Percentiles rank a stretch among this genome's conserved stretches.
Conservation (phyloP, 2,888 invertebrate species). For the Cancer borealis region DNA sequence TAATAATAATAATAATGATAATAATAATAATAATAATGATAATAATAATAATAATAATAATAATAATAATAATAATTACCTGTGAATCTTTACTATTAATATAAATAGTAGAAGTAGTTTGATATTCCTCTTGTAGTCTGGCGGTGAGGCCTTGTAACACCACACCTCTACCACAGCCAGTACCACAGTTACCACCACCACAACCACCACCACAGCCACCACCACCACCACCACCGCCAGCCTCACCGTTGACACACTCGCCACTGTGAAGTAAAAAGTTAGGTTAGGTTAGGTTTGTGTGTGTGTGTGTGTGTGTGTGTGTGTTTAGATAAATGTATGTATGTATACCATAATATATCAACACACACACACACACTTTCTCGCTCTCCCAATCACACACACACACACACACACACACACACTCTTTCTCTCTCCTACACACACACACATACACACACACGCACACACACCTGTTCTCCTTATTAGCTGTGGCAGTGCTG, state of each 20-base stretch:
- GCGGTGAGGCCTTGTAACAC: neutral
- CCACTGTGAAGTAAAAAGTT: neutral
- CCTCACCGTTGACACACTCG: slow-evolving; percentile 45
- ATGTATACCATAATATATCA: no score
- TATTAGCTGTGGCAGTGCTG: neutral
- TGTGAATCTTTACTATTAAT: neutral
- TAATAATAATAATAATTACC: neutral
- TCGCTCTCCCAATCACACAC: neutral
- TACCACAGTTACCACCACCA: neutral
- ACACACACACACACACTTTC: neutral
- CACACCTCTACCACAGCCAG: neutral
- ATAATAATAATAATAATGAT: neutral
- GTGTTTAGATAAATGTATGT: neutral
- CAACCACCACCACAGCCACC: neutral
- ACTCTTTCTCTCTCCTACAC: neutral
- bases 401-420: neutral
- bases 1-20: neutral
- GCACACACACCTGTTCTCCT: neutral
- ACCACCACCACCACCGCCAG: neutral
- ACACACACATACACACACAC: neutral
- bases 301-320: neutral
- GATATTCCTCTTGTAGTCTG: neutral
- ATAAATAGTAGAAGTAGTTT: neutral
- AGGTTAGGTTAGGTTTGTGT: neutral
- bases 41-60: neutral